Percentiles rank a stretch among this genome's conserved stretches.
phyloP scores from a whole-genome alignment of 2,888 invertebrate species.

The Diloba caeruleocephala region DNA sequence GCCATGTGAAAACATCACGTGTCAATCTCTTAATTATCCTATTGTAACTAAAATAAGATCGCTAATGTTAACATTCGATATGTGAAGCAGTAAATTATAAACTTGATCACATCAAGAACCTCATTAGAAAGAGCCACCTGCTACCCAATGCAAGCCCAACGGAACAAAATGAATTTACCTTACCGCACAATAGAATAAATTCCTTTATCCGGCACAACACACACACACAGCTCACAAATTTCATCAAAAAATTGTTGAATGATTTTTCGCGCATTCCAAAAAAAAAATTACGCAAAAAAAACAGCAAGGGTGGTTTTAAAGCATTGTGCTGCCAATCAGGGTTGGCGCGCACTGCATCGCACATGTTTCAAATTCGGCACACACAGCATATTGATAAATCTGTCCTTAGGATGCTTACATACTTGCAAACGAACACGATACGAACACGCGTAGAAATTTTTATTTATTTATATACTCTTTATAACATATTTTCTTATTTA shows the following conservation, averaged over 20 bases:
- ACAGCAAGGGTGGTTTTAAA: conserved; percentile 31
- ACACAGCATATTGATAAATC: conserved; percentile 13
- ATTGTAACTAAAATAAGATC: too few species aligned
- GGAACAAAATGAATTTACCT: too few species aligned
- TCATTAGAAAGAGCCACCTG: conserved; percentile 1
- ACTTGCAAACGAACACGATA: neutral
- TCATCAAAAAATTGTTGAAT: conserved; percentile 27
- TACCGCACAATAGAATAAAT: neutral
- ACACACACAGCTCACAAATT: conserved; percentile 7
- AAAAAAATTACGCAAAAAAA: conserved; percentile 13
- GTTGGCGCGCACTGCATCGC: conserved; percentile 12
- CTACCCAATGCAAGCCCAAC: conserved; percentile 3
- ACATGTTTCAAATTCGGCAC: conserved; percentile 45
- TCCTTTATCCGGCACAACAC: conserved; percentile 16
- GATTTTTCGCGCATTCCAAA: conserved; percentile 20
- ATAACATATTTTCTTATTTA: too few species aligned
- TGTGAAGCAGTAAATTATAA: too few species aligned
- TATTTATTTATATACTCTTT: too few species aligned
- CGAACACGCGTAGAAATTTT: neutral
- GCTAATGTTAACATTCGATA: too few species aligned
- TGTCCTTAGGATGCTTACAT: conserved; percentile 4
- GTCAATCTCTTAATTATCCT: too few species aligned
- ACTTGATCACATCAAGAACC: conserved; percentile 6
- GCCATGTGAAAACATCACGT: too few species aligned
- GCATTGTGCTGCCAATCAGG: conserved; percentile 40